Percentiles rank a stretch among this genome's conserved stretches.
phyloP scores from a whole-genome alignment of 2,113 vertebrate species.

The Grammomys surdaster region DNA sequence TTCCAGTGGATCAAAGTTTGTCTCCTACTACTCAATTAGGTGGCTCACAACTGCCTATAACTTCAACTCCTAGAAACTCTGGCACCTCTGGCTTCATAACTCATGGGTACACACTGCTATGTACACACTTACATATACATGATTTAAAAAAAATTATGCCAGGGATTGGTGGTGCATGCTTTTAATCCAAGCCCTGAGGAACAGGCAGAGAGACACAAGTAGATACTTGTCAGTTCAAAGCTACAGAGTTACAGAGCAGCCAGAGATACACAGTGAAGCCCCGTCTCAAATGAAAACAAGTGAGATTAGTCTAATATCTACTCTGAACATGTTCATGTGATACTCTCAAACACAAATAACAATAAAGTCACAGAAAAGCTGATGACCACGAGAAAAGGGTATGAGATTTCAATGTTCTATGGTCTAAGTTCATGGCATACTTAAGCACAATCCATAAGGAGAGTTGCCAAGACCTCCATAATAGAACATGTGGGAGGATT shows the following conservation, averaged over 20 bases:
- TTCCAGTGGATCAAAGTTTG: neutral
- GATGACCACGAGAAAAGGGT: accelerated
- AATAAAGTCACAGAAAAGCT: slow-evolving; percentile 19
- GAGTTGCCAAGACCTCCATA: slow-evolving; percentile 49
- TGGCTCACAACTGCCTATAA: neutral
- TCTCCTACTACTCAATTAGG: neutral
- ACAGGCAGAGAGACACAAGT: neutral
- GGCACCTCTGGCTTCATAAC: neutral
- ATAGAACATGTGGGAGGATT: slow-evolving; percentile 44
- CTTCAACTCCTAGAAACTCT: neutral
- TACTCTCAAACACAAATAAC: neutral
- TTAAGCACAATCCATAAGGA: slow-evolving; percentile 40
- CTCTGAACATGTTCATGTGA: neutral
- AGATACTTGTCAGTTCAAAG: neutral
- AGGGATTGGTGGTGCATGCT: neutral
- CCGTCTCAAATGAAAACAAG: neutral
- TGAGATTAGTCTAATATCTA: slow-evolving; percentile 12
- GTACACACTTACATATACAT: neutral
- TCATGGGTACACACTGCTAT: neutral
- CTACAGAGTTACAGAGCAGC: neutral
- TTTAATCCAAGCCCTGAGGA: neutral
- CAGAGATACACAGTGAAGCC: neutral
- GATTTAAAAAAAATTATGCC: neutral
- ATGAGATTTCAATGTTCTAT: slow-evolving; percentile 23
- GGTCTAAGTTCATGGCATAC: slow-evolving; percentile 44